Conservation (phyloP, 2,888 invertebrate genomes). For the Eueremaeus valkanovi region DNA sequence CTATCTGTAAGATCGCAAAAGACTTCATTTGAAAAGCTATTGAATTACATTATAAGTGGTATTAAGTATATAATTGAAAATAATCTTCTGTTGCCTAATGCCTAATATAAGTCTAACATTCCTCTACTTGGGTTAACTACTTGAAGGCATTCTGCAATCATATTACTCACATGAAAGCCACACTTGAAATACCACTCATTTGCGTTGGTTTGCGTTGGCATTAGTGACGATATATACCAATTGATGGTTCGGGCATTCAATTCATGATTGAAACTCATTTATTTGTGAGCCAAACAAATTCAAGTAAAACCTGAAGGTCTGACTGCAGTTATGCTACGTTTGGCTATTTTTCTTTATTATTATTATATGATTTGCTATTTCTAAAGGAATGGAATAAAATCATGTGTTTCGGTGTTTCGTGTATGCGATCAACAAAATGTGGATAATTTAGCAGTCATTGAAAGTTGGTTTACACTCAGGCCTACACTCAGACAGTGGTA, state of each 20-base stretch:
- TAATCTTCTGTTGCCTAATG: background rate
- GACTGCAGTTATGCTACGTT: background rate
- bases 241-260: background rate
- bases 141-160: background rate
- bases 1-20: background rate
- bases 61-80: slow-evolving; percentile 22
- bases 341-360: background rate
- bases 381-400: background rate
- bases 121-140: background rate
- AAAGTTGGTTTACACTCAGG: background rate
- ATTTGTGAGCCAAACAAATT: background rate
- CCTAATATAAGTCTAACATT: background rate
- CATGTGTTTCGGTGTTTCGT: background rate
- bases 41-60: slow-evolving; percentile 4
- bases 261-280: background rate
- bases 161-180: background rate
- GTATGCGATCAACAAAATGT: background rate
- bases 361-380: background rate
- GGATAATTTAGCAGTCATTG: background rate
- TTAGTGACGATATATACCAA: background rate
- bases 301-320: background rate
- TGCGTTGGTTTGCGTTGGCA: background rate
- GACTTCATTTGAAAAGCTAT: background rate
- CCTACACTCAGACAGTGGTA: background rate
- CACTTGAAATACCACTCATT: background rate